These are phyloP conservation scores for Sebastes ruberrimus DNA, from an alignment of 2,797 vertebrate genomes.

Conservation along the genomic window DNA sequence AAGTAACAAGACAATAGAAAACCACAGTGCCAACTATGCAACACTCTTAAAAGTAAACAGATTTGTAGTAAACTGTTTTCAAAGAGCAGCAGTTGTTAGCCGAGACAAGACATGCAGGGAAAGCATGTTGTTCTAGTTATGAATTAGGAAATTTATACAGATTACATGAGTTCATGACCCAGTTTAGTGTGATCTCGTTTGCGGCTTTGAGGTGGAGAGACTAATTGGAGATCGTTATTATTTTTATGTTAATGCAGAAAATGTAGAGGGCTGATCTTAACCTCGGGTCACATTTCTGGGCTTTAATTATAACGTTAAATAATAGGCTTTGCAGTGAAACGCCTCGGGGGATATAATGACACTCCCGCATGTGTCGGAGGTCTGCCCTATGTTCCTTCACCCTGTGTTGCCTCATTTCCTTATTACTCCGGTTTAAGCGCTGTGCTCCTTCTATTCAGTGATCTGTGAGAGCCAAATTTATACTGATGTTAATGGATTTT, in stretches of 20 bases:
- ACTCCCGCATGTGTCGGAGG: slow-evolving; percentile 30
- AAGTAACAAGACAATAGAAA: slow-evolving; percentile 14
- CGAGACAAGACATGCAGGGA: slow-evolving; percentile 20
- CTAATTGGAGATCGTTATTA: slow-evolving; percentile 67
- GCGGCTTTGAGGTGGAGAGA: slow-evolving; percentile 58
- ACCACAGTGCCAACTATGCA: background rate
- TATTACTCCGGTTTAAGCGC: background rate
- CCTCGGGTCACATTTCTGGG: slow-evolving; percentile 49
- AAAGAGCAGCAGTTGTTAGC: slow-evolving; percentile 28
- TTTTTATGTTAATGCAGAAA: slow-evolving; percentile 69
- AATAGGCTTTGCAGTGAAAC: slow-evolving; percentile 46
- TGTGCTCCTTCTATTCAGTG: background rate
- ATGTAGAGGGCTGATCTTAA: slow-evolving; percentile 51
- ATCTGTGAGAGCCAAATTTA: slow-evolving; percentile 7
- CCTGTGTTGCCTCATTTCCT: slow-evolving; percentile 25
- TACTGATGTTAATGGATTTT: slow-evolving; percentile 3
- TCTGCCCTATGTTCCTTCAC: slow-evolving; percentile 25
- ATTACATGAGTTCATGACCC: slow-evolving; percentile 64
- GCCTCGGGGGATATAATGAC: slow-evolving; percentile 35
- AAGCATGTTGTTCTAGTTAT: slow-evolving; percentile 38
- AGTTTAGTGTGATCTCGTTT: slow-evolving; percentile 60
- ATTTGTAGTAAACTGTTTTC: slow-evolving; percentile 31
- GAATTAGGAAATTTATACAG: slow-evolving; percentile 55
- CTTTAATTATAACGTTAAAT: slow-evolving; percentile 71
- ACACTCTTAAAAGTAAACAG: background rate